A percentile compares a stretch with the other conserved stretches of the same genome.
These are phyloP conservation scores for Leptestheria dahalacensis DNA, from an alignment of 1,140 invertebrate species.

Conservation along the genomic window DNA sequence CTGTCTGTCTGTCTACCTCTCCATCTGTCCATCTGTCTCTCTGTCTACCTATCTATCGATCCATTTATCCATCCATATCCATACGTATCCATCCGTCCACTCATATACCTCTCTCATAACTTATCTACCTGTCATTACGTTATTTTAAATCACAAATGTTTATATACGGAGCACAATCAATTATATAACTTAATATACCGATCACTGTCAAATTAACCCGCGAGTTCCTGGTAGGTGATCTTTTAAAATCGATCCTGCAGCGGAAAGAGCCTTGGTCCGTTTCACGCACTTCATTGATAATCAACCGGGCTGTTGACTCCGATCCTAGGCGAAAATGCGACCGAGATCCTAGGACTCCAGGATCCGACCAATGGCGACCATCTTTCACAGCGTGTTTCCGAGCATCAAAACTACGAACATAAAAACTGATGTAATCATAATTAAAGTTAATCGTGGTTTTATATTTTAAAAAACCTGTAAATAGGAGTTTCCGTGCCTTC, in stretches of 20 bases:
- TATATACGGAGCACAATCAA: no score
- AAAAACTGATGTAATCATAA: neutral
- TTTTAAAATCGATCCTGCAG: conserved; percentile 68
- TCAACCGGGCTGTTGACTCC: conserved; percentile 40
- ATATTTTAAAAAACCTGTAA: no score
- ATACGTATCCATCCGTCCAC: no score
- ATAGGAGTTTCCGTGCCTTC: neutral
- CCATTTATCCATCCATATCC: no score
- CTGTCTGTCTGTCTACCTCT: no score
- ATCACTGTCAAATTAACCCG: conserved; percentile 68
- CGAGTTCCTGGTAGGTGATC: conserved; percentile 69
- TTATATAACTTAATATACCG: no score
- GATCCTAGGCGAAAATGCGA: conserved; percentile 26
- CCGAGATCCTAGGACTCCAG: conserved; percentile 19
- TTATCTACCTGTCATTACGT: no score
- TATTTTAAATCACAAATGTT: no score
- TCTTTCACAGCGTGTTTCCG: conserved; percentile 8
- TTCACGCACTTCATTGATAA: conserved; percentile 50
- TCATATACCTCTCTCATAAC: no score
- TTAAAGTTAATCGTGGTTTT: neutral
- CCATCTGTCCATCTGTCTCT: no score
- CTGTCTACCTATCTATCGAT: no score
- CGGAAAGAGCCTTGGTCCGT: conserved; percentile 59
- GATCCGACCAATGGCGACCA: conserved; percentile 18
- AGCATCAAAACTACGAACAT: conserved; percentile 16